phyloP scores from a whole-genome alignment of 2,888 invertebrate species.

The Troilus luridus region DNA sequence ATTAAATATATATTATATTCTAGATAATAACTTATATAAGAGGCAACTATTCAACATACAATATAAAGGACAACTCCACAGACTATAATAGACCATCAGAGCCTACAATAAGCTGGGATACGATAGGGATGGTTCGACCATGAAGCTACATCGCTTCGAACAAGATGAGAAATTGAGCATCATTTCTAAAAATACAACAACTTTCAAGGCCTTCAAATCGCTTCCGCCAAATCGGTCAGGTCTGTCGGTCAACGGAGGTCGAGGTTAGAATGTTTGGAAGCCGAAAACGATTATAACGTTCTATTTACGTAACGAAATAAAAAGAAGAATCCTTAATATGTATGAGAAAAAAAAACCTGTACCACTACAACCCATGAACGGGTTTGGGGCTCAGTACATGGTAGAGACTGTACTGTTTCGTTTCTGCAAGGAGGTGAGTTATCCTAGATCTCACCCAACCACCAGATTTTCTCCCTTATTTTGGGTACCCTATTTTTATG shows the following conservation, averaged over 20 bases:
- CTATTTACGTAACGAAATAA: too few relatives aligned
- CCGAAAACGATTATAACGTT: too few relatives aligned
- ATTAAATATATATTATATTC: neutral
- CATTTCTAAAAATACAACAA: slow-evolving; percentile 16
- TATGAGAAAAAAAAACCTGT: too few relatives aligned
- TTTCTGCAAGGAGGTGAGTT: too few relatives aligned
- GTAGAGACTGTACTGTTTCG: too few relatives aligned
- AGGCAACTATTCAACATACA: neutral
- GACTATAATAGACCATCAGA: neutral
- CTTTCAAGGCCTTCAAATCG: neutral
- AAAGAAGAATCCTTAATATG: neutral
- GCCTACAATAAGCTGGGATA: neutral
- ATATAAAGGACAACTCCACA: neutral
- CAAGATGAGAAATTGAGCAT: neutral
- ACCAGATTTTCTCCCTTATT: too few relatives aligned
- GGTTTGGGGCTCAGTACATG: too few relatives aligned
- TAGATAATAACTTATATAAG: neutral
- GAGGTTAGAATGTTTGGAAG: too few relatives aligned
- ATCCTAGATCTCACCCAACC: too few relatives aligned
- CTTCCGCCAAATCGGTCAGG: neutral
- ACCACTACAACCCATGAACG: too few relatives aligned
- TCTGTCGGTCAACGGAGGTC: too few relatives aligned
- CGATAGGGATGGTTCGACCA: neutral
- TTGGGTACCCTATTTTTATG: too few relatives aligned
- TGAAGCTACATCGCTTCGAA: neutral